phyloP scores from a whole-genome alignment of 2,888 invertebrate genomes.

The Bellardia bayeri region DNA sequence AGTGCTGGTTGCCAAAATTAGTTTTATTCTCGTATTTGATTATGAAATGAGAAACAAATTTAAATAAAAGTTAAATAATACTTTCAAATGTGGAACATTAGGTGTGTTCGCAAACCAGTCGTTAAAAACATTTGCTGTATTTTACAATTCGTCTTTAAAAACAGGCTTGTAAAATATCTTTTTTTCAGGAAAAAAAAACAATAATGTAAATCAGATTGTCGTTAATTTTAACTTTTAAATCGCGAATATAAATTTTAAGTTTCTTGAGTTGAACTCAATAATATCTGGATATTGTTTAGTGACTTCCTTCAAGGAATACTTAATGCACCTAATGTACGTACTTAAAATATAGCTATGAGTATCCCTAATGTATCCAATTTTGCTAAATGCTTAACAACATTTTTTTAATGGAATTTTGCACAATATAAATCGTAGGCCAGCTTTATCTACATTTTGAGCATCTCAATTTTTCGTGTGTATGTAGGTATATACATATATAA shows the following conservation, averaged over 20 bases:
- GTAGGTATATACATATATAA: too few relatives aligned
- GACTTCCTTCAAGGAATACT: too few relatives aligned
- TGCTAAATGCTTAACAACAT: slow-evolving; percentile 10
- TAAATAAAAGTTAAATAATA: slow-evolving; percentile 30
- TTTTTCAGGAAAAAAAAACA: too few relatives aligned
- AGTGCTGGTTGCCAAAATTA: slow-evolving; percentile 49
- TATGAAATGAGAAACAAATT: slow-evolving; percentile 43
- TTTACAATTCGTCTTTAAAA: too few relatives aligned
- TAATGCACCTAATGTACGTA: too few relatives aligned
- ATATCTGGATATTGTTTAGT: too few relatives aligned
- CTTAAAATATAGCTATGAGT: not conserved
- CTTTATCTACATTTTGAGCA: slow-evolving; percentile 46
- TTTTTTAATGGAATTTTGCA: slow-evolving; percentile 45
- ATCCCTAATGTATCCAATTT: slow-evolving; percentile 5
- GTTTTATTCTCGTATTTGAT: slow-evolving; percentile 27
- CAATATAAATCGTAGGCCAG: slow-evolving; percentile 51
- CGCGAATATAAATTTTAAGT: too few relatives aligned
- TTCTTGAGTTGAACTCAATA: too few relatives aligned
- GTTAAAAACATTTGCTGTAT: too few relatives aligned
- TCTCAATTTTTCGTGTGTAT: slow-evolving; percentile 28
- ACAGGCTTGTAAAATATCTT: too few relatives aligned
- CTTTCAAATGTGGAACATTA: slow-evolving; percentile 34
- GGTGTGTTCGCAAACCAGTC: not conserved
- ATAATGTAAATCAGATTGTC: too few relatives aligned
- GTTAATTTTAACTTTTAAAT: too few relatives aligned